Evolutionary conservation across 2,888 invertebrate genomes (phyloP), one percentile per base, ranked within the genome.

Genomic region (Drosophila subsilvestris): DNA sequence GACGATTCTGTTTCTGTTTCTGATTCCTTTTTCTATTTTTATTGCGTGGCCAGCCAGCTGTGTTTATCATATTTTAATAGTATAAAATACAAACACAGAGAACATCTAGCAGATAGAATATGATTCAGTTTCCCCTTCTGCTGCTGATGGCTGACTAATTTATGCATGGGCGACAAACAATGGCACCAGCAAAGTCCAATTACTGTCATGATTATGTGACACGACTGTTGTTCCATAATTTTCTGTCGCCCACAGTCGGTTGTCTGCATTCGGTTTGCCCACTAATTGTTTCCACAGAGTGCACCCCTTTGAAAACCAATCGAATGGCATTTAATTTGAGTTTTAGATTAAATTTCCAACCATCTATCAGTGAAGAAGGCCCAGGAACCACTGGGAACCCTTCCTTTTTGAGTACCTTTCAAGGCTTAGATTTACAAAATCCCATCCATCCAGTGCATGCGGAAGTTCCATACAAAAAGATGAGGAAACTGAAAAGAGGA

Each of bases 401-500:
- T 4, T 18, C 44, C 9, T 3, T 18, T 44, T 44, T 44, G 44
- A 44, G 44, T 44, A 17, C 44, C 44, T 44, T 44, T 44, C 18
- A 18, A 12, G 18, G 17, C 9, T 44, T 44, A 18, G 44, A 4
- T 10, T 44, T 18, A 57, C 37, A 48, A 57, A 57, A 45, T 22
- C 14, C 37, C 61, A 62, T 66, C 67, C 67, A 59, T 17, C 14
- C 48, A 12, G 76, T 59, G 78, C 72, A 79, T 77, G 80, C 80
- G 80, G 80, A 80, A 80, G 80, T 79, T 71, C 71, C 76, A 73
- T 61, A 69, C 73, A 72, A 50, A 37, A 48, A 58, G 7, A 48
- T 61, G 51, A 63, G 65, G 74, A 70, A 58, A 67, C 54, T 27
- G 32, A 49, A 20, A 44, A 45, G 57, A 53, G 58, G 25, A 25